Evolutionary conservation across 1,140 invertebrate species (phyloP).

Genomic region (Drosophila obscura): DNA sequence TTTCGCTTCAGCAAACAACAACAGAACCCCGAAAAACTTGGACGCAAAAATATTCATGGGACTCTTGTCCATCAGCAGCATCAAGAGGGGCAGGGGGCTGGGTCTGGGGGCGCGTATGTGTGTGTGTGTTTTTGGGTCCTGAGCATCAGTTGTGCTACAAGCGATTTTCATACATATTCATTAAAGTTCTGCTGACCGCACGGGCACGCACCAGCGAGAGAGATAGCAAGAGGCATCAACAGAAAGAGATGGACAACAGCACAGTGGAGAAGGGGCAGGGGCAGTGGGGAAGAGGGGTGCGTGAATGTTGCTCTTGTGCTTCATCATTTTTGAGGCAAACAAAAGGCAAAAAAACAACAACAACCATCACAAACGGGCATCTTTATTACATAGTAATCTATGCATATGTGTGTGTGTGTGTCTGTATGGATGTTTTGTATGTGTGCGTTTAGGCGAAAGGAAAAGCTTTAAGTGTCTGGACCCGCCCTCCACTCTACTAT

Average conservation of each 20-base stretch:
- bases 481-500: slow-evolving; percentile 1
- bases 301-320: slow-evolving; percentile 64
- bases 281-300: too few species aligned
- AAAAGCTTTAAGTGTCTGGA: slow-evolving; percentile 43
- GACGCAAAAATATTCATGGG: slow-evolving; percentile 64
- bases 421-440: slow-evolving; percentile 10
- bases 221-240: slow-evolving; percentile 9
- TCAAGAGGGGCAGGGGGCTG: slow-evolving; percentile 1
- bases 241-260: neutral
- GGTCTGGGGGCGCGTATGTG: neutral
- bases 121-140: too few species aligned
- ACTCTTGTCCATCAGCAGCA: slow-evolving; percentile 1
- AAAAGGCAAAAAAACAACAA: slow-evolving; percentile 13
- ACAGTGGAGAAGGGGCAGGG: slow-evolving; percentile 2
- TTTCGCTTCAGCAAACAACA: slow-evolving; percentile 39
- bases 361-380: slow-evolving; percentile 56
- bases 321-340: slow-evolving; percentile 75
- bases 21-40: slow-evolving; percentile 29
- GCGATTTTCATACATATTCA: slow-evolving; percentile 80
- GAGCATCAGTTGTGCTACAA: slow-evolving; percentile 63
- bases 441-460: slow-evolving; percentile 9
- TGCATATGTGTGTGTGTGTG: slow-evolving; percentile 18
- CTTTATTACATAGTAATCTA: slow-evolving; percentile 67
- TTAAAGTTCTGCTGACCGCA: slow-evolving; percentile 80
- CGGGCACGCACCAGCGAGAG: slow-evolving; percentile 1